phyloP scores from a whole-genome alignment of 2,113 vertebrate genomes.

The Archilochus colubris region DNA sequence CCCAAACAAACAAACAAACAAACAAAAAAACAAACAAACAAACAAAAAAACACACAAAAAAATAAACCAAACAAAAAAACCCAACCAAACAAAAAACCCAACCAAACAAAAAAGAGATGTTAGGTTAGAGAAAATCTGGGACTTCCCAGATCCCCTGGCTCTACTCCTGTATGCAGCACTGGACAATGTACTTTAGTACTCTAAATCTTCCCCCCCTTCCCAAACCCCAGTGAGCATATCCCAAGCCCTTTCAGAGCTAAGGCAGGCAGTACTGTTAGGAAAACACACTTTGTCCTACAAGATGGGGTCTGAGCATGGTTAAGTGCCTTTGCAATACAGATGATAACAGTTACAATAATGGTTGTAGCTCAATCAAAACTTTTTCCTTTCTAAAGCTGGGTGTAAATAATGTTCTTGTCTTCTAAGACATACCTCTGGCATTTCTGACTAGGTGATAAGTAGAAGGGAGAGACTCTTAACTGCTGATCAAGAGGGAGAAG shows the following conservation, averaged over 20 bases:
- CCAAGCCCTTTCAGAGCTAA: neutral
- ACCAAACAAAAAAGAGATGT: fast-evolving
- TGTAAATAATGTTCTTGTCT: constrained; percentile 54
- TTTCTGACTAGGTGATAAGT: constrained; percentile 57
- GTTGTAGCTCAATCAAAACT: neutral
- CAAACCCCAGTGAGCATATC: neutral
- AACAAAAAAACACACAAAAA: too few relatives aligned
- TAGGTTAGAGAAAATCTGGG: neutral
- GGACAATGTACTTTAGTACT: neutral
- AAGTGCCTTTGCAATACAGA: neutral
- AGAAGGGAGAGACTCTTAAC: constrained; percentile 58
- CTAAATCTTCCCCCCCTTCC: neutral
- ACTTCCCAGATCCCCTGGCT: neutral
- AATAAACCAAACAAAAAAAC: too few relatives aligned
- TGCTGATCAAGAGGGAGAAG: constrained; percentile 53
- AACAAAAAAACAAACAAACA: neutral
- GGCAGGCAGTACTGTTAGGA: neutral
- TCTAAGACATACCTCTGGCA: constrained; percentile 55
- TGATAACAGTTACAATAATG: constrained; percentile 30
- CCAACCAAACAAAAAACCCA: too few relatives aligned
- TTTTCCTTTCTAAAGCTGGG: constrained; percentile 20
- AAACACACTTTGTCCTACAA: neutral
- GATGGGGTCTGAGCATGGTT: neutral
- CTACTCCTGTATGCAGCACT: neutral
- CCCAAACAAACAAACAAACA: neutral